Evolutionary conservation across 1,140 invertebrate species (phyloP).

Genomic region (Drosophila prosaltans): DNA sequence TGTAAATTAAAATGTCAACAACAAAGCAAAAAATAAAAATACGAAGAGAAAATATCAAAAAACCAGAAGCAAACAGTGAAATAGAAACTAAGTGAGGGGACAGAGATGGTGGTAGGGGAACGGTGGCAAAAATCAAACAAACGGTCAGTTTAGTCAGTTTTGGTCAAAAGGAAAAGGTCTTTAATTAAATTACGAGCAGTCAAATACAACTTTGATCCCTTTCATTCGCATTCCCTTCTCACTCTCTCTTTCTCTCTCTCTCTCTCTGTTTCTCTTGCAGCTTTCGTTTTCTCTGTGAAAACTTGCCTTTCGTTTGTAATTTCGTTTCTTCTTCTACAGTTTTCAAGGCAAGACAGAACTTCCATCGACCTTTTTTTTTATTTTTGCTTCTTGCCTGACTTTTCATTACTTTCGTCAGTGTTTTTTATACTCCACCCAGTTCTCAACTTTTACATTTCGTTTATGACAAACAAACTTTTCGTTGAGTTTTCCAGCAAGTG

Average conservation of each 20-base stretch:
- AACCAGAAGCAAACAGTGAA: slow-evolving; percentile 55
- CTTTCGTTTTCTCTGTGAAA: slow-evolving; percentile 35
- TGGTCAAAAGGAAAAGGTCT: slow-evolving; percentile 67
- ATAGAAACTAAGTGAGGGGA: slow-evolving; percentile 58
- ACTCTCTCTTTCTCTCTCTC: slow-evolving; percentile 16
- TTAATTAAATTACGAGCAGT: slow-evolving; percentile 76
- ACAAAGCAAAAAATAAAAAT: slow-evolving; percentile 31
- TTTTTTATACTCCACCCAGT: slow-evolving; percentile 25
- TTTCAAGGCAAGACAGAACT: slow-evolving; percentile 48
- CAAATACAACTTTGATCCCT: slow-evolving; percentile 79
- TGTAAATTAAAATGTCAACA: slow-evolving; percentile 74
- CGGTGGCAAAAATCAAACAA: slow-evolving; percentile 44
- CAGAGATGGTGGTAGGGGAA: background rate
- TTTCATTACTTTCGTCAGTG: slow-evolving; percentile 71
- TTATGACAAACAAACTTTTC: slow-evolving; percentile 77
- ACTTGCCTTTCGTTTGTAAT: slow-evolving; percentile 76
- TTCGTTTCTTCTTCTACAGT: slow-evolving; percentile 58
- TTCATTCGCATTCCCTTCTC: slow-evolving; percentile 24
- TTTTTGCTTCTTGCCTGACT: slow-evolving; percentile 39
- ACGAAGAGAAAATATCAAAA: slow-evolving; percentile 30
- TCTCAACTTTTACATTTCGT: slow-evolving; percentile 41
- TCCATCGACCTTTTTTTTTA: slow-evolving; percentile 21
- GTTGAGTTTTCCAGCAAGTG: slow-evolving; percentile 46
- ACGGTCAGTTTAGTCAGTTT: slow-evolving; percentile 49
- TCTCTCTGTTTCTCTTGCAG: slow-evolving; percentile 3